Base-by-base conservation (phyloP, 1,140 invertebrate genomes). In the Cyphomyrmex costatus region DNA sequence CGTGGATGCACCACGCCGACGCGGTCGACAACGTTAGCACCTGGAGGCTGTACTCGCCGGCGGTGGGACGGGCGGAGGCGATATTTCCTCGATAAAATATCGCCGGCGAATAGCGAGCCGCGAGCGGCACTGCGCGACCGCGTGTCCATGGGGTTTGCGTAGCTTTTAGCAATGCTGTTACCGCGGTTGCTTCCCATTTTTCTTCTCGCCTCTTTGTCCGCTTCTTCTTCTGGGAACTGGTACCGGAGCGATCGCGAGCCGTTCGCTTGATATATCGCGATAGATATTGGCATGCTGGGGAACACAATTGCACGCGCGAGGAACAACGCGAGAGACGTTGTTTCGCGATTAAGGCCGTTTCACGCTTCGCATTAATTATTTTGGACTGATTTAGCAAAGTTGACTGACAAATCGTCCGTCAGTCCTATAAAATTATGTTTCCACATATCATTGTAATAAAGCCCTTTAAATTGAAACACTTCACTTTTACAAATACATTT, bases 61-160 rank as follows among this genome's bases (percentile, higher is more conserved):
- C n/a, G 65, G 27, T 68, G 66, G 68, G 73, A 74, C 51, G 56
- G 21, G 30, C 42, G 73, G 42, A 84, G 73, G 30, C 70, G 83
- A 83, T 87, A 87, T 87, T 87, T 89, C 24, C 82, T 78, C 86
- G 86, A 89, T 87, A 89, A 87, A 87, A 87, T 83, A 87, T 84
- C 63, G 85, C 27, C 68, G 65, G 53, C 49, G 85, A 83, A 73
- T 83, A 83, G 79, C 68, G 53, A 46, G 60, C 76, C 76, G 76
- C 76, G 76, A 79, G 61, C 70, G 27, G 61, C 27, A 16, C 61
- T 10, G 61, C 61, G 16, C 61, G 61, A 42, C 51, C 42, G 27
- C 60, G 61, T 46, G 56, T 49, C 36, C 42, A 12, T 82, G 65
- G 63, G 71, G 83, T 85, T 87, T 79, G 86, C 71, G 71, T 65